A percentile compares a stretch with the other conserved stretches of the same genome.
Conservation (phyloP, 2,113 vertebrate genomes). For the Pica pica region DNA sequence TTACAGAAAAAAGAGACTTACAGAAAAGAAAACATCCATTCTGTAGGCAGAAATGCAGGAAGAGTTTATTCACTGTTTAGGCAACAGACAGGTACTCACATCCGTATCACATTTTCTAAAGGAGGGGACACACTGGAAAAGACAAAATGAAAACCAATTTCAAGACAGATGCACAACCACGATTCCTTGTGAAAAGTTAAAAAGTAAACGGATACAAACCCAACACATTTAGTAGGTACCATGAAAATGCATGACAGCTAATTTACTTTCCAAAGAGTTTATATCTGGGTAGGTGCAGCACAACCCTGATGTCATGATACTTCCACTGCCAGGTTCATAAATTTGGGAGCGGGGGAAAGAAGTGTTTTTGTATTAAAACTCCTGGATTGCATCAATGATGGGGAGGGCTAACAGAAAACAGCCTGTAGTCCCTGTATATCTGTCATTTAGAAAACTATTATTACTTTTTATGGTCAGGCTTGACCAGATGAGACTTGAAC, state of each 20-base stretch:
- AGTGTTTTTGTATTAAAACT: neutral
- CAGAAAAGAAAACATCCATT: neutral
- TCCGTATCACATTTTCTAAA: neutral
- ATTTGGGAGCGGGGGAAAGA: rapidly evolving
- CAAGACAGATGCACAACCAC: neutral
- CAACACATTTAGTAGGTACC: neutral
- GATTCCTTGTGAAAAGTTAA: neutral
- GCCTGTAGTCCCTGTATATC: no score
- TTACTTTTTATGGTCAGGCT: neutral
- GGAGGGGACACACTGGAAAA: neutral
- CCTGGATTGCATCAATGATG: neutral
- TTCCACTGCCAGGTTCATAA: neutral
- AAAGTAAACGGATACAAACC: neutral
- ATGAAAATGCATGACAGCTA: neutral
- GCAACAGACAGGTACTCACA: neutral
- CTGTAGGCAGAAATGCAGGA: neutral
- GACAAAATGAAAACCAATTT: neutral
- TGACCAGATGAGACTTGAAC: neutral
- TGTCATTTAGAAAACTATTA: neutral
- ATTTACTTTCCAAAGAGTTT: neutral
- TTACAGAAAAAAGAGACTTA: neutral
- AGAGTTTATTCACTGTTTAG: neutral
- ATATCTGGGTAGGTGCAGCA: neutral
- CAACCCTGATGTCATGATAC: neutral
- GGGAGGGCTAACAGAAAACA: neutral